Percentiles rank a stretch among this genome's conserved stretches.
These are phyloP conservation scores for Typhlomys cinereus DNA, from an alignment of 2,113 vertebrate genomes.

Conservation along the genomic window DNA sequence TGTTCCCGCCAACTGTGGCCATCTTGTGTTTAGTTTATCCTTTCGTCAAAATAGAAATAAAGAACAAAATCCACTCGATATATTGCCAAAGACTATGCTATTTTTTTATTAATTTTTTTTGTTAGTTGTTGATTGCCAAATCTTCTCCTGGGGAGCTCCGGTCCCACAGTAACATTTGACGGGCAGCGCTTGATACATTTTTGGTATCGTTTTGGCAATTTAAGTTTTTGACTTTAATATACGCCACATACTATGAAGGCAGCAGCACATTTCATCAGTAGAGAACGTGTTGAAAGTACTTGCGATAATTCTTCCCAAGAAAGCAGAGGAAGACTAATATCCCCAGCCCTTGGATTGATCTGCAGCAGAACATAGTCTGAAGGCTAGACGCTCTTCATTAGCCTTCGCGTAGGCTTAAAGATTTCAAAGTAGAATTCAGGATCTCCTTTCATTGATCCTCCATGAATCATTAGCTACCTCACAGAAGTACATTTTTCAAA, in stretches of 20 bases:
- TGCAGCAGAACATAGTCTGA: conserved; percentile 30
- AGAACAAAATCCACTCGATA: background rate
- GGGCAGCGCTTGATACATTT: background rate
- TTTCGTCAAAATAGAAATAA: background rate
- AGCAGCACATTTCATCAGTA: conserved; percentile 25
- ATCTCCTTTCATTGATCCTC: background rate
- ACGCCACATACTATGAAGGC: background rate
- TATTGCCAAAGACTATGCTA: background rate
- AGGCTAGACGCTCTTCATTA: conserved; percentile 30
- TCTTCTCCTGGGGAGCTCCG: background rate
- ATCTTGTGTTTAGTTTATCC: background rate
- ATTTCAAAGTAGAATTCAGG: conserved; percentile 39
- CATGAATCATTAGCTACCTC: background rate
- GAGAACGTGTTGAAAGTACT: background rate
- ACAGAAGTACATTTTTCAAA: background rate
- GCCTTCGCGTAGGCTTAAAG: conserved; percentile 11
- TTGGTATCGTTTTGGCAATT: background rate
- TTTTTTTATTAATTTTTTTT: background rate
- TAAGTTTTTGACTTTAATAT: background rate
- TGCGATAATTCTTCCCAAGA: background rate
- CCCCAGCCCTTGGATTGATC: background rate
- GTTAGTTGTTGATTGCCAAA: background rate
- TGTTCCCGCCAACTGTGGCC: background rate
- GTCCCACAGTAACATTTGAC: background rate
- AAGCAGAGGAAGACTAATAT: conserved; percentile 44